Evolutionary conservation across 1,140 invertebrate species (phyloP).

Genomic region (Rhagoletis zephyria): DNA sequence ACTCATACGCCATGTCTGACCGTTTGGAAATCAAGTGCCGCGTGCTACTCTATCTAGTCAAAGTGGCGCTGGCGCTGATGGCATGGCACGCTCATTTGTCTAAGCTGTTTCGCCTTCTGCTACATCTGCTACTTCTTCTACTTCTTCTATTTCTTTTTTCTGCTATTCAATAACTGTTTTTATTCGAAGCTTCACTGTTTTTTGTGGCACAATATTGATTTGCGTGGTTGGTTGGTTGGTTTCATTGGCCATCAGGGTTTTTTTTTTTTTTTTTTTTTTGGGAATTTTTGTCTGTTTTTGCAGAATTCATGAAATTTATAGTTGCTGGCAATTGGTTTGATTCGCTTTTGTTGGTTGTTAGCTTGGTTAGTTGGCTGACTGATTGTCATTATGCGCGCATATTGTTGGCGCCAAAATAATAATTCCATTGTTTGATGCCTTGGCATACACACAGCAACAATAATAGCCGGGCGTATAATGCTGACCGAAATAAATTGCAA

Average conservation of each 20-base stretch:
- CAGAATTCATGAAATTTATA: slow-evolving; percentile 5
- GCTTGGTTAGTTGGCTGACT: slow-evolving; percentile 1
- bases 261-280: background rate
- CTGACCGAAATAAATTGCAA: background rate
- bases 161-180: slow-evolving; percentile 1
- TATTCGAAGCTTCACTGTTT: background rate
- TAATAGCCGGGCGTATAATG: too few relatives aligned
- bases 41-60: background rate
- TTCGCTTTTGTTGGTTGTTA: background rate
- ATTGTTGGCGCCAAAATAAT: slow-evolving; percentile 49
- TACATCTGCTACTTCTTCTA: background rate
- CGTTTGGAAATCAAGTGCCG: background rate
- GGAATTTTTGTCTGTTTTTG: slow-evolving; percentile 1
- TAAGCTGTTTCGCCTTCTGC: background rate
- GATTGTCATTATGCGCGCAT: slow-evolving; percentile 15
- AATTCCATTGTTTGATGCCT: slow-evolving; percentile 37
- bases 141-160: background rate
- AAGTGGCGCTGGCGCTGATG: slow-evolving; percentile 14
- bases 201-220: slow-evolving; percentile 41
- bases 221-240: background rate
- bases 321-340: slow-evolving; percentile 10
- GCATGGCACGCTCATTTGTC: background rate
- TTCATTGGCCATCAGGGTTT: too few relatives aligned
- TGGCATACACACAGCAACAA: background rate
- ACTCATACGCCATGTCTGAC: slow-evolving; percentile 36